Evolutionary conservation across 2,113 vertebrate genomes (phyloP).

Genomic region (Miniopterus natalensis): DNA sequence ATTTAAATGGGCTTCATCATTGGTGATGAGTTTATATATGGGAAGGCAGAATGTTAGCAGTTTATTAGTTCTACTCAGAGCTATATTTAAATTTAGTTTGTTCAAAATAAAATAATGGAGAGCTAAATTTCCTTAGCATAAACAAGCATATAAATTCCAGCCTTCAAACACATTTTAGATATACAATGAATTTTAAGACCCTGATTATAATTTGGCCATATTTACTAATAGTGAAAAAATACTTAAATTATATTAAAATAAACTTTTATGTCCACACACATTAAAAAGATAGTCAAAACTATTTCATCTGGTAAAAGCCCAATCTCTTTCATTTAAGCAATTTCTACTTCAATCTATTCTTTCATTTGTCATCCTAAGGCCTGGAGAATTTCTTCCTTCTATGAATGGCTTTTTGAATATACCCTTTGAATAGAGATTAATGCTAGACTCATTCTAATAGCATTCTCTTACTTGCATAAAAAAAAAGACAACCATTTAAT

Average conservation of each 20-base stretch:
- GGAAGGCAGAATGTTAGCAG: constrained; percentile 46
- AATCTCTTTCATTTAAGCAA: neutral
- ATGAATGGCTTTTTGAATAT: neutral
- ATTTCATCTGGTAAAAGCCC: neutral
- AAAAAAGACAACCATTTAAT: constrained; percentile 50
- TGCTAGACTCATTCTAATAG: neutral
- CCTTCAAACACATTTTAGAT: neutral
- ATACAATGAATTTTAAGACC: neutral
- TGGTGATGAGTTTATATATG: neutral
- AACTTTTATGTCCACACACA: neutral
- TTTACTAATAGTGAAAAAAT: constrained; percentile 34
- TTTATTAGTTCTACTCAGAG: neutral
- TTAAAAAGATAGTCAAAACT: neutral
- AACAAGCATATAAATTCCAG: neutral
- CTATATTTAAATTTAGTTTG: neutral
- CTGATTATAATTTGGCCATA: neutral
- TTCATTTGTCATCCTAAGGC: neutral
- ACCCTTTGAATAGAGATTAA: neutral
- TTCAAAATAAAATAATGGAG: neutral
- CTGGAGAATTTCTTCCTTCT: neutral
- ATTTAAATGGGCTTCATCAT: constrained; percentile 56
- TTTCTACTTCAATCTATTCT: neutral
- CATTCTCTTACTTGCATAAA: neutral
- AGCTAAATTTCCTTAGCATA: neutral
- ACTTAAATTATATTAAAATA: neutral